Conservation (phyloP, 2,888 invertebrate species). For the Petrolisthes manimaculis region DNA sequence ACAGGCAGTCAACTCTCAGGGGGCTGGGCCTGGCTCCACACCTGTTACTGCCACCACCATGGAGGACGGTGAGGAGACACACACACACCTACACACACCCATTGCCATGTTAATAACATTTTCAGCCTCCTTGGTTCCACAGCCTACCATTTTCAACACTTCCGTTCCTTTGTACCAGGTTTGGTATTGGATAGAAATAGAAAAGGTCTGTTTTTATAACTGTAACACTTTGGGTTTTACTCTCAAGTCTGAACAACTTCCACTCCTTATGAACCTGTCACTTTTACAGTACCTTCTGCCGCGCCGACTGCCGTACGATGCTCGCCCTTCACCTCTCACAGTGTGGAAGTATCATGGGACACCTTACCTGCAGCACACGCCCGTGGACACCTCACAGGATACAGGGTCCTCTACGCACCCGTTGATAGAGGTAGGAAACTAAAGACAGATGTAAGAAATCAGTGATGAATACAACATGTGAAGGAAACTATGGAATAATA, state of each 20-base stretch:
- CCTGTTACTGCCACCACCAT: conserved; percentile 42
- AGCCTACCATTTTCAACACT: too few species aligned
- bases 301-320: conserved; percentile 53
- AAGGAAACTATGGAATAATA: too few species aligned
- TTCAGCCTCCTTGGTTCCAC: too few species aligned
- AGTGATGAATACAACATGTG: too few species aligned
- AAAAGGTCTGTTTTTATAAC: not conserved
- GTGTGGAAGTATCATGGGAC: conserved; percentile 60
- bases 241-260: not conserved
- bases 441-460: too few species aligned
- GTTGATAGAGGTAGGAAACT: conserved; percentile 39
- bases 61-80: conserved; percentile 52
- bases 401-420: conserved; percentile 49
- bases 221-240: not conserved
- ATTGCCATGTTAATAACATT: too few species aligned
- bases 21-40: conserved; percentile 43
- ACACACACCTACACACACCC: too few species aligned
- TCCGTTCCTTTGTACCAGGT: not conserved
- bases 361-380: conserved; percentile 36
- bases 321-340: conserved; percentile 56
- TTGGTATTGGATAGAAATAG: not conserved
- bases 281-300: conserved; percentile 48
- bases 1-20: conserved; percentile 60
- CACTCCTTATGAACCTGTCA: not conserved
- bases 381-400: conserved; percentile 53